Base-by-base conservation (phyloP, 2,888 invertebrate genomes). In the Lithophane semibrunnea region DNA sequence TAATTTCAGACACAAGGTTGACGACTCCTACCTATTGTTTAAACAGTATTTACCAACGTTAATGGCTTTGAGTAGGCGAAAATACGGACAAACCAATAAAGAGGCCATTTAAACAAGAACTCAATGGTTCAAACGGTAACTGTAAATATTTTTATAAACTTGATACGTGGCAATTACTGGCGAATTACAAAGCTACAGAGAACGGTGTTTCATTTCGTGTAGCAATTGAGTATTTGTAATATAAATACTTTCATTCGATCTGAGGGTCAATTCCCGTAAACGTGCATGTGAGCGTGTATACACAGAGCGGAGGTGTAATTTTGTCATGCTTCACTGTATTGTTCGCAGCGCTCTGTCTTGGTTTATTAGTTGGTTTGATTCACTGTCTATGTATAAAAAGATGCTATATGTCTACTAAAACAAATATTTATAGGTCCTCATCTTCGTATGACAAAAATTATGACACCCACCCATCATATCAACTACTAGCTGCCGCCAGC, bases 21-120 rank as follows among this genome's bases (percentile, higher is more conserved):
- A 47, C 13, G 63, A 58, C 13, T 73, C 8, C 42, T 13, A 52
- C 44, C 37, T 16, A 42, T 82, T 79, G 63, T 69, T 60, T 13
- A 65, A 65, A 82, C 68, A 80, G 54, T 82, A 47, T 60, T 68
- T 75, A 44, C 58, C 16, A 54, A 81, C 24, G 54, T 54, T 52
- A 76, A 68, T 56, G 69, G 64, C 47, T 82, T 82, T 70, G 37
- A 65, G 68, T 60, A 29, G 47, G 65, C n/a, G 24, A 65, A 68
- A 80, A 82, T 42, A 76, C 58, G 77, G 37, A 60, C 64, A 64
- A 47, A 77, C 54, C 67, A 82, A 80, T 77, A 54, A 76, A 52
- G 52, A 16, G 18, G 9, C 69, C 77, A 82, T 82, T 82, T 77
- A 63, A 82, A 75, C 49, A 49, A 54, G 29, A 29, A 47, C 37